Percentiles rank a stretch among this genome's conserved stretches.
Conservation (phyloP, 2,888 invertebrate species). For the Stomorhina lunata region DNA sequence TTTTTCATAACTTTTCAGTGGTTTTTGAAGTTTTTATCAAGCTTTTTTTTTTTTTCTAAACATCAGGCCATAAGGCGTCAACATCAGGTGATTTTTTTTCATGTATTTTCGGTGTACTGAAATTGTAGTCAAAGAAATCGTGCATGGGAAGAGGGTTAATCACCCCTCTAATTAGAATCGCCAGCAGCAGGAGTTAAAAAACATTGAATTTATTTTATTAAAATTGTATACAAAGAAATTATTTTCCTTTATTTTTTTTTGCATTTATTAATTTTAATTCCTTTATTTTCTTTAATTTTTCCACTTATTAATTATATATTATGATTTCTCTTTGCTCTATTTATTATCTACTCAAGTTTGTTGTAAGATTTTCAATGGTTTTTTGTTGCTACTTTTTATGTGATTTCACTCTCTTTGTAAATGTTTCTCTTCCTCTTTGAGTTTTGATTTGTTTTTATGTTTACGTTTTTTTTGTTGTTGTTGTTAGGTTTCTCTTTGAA, state of each 20-base stretch:
- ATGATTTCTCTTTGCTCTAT: constrained; percentile 1
- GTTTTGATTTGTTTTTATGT: not conserved
- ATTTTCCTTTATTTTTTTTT: not conserved
- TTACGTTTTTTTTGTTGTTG: not conserved
- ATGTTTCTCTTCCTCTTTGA: not conserved
- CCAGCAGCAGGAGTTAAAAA: not conserved
- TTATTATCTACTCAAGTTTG: not conserved
- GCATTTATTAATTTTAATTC: not conserved
- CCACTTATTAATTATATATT: not conserved
- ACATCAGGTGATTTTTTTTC: constrained; percentile 65
- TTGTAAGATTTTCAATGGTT: not conserved
- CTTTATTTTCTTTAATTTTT: not conserved
- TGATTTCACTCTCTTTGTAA: not conserved
- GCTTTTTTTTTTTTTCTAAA: constrained; percentile 2
- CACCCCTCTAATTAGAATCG: constrained; percentile 43
- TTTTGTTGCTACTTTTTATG: not conserved
- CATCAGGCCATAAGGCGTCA: constrained; percentile 63
- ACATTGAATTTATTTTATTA: not conserved
- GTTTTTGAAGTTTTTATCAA: not conserved
- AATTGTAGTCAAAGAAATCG: not conserved
- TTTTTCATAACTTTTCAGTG: not conserved
- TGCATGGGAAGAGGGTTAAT: constrained; percentile 31
- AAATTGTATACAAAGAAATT: not conserved
- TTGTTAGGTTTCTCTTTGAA: constrained; percentile 10
- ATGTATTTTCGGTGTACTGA: constrained; percentile 2